Base-by-base conservation (phyloP, 2,797 vertebrate species). In the Gymnoscopelus microlampas region DNA sequence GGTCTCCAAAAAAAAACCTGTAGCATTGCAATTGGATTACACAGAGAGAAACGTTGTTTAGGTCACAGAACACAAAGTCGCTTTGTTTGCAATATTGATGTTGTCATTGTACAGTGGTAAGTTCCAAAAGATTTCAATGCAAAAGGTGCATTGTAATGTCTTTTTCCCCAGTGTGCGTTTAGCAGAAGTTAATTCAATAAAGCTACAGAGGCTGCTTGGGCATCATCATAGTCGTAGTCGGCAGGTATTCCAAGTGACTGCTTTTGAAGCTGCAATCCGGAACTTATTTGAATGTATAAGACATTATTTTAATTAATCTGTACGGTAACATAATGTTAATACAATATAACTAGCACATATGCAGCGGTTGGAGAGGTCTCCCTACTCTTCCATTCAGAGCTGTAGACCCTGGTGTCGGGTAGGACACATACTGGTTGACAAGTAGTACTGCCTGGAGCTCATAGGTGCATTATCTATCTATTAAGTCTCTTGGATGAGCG, bases 11-110 rank as follows among this genome's bases (percentile, higher is more conserved):
- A 84, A 82, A 29, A 29, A 29, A 29, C 79, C 78, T 83, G 76
- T 66, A 70, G 66, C 63, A 3, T 68, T 78, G 63, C 74, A 76
- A 87, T 78, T 77, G 66, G 71, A 82, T 74, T 65, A 53, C 53
- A 68, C 69, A 4, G 54, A 66, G 66, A 60, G 66, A 69, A 35
- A 70, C 48, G 6, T 78, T 80, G 73, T 78, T 56, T 56, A 64
- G 66, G 63, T 85, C 68, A 75, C 79, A 44, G 39, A 44, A 44
- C 39, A 44, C 9, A 8, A 44, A 10, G 39, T 44, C 8, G 39
- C 39, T 44, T 44, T 44, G 39, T 44, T 44, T 44, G 39, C 39
- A 44, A 56, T 73, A 44, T 69, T 62, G 70, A 77, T 74, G 57
- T 76, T 71, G 35, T 70, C 57, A 65, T 47, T 8, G 29, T 4